A percentile compares a stretch with the other conserved stretches of the same genome.
phyloP scores from a whole-genome alignment of 2,113 vertebrate genomes.

The Heloderma charlesbogerti region DNA sequence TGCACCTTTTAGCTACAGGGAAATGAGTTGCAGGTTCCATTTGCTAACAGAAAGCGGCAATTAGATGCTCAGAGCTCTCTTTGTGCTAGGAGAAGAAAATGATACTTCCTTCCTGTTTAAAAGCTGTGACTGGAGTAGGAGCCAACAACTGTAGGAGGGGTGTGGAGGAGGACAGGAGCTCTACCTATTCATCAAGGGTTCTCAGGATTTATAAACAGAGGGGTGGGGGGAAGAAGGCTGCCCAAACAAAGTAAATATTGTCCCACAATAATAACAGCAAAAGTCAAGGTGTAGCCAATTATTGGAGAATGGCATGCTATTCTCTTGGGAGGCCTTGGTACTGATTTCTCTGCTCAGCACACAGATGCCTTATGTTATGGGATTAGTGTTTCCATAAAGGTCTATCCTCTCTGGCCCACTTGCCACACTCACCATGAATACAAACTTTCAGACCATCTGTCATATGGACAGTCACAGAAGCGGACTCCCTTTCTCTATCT shows the following conservation, averaged over 20 bases:
- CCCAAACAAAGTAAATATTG: slow-evolving; percentile 55
- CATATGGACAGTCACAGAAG: background rate
- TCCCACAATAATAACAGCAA: slow-evolving; percentile 56
- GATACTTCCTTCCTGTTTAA: slow-evolving; percentile 84
- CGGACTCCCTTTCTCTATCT: background rate
- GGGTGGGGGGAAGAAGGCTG: slow-evolving; percentile 61
- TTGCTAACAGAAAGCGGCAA: slow-evolving; percentile 81
- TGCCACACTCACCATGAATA: background rate
- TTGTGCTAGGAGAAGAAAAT: slow-evolving; percentile 81
- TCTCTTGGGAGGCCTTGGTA: slow-evolving; percentile 55
- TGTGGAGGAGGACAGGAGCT: slow-evolving; percentile 36
- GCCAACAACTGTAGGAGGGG: background rate
- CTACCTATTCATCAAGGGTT: slow-evolving; percentile 74
- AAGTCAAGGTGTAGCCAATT: slow-evolving; percentile 65
- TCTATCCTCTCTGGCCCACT: background rate
- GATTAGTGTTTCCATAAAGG: background rate
- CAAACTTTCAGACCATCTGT: background rate
- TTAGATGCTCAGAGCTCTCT: slow-evolving; percentile 81
- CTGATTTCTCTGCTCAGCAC: slow-evolving; percentile 57
- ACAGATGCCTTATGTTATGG: slow-evolving; percentile 34
- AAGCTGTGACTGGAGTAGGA: slow-evolving; percentile 53
- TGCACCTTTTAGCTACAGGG: slow-evolving; percentile 74
- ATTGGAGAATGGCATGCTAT: slow-evolving; percentile 50
- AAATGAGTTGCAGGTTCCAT: slow-evolving; percentile 78
- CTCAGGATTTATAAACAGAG: slow-evolving; percentile 79